These are phyloP conservation scores for Mylabris sibirica DNA, from an alignment of 2,888 invertebrate species.

Conservation along the genomic window DNA sequence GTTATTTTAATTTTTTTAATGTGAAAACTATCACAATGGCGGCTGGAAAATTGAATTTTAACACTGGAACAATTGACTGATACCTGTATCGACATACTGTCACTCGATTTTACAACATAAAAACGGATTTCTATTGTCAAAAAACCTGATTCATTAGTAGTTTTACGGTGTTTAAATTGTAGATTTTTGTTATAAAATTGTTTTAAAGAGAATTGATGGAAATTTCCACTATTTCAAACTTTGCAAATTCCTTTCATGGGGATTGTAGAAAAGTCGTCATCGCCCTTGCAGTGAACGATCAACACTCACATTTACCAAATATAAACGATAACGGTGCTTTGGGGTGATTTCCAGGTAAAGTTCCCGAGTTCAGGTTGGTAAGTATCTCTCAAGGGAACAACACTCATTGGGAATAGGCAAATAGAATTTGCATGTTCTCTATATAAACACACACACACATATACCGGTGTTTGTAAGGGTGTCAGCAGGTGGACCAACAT, in stretches of 20 bases:
- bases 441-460: background rate
- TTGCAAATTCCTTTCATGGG: background rate
- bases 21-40: background rate
- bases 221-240: background rate
- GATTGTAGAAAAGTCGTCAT: background rate
- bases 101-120: background rate
- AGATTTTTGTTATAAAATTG: background rate
- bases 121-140: background rate
- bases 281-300: background rate
- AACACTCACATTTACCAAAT: background rate
- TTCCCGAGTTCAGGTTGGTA: background rate
- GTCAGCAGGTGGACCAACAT: background rate
- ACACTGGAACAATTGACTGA: background rate
- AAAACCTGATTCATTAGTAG: background rate
- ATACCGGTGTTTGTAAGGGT: background rate
- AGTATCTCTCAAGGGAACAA: background rate
- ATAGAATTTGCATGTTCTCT: constrained; percentile 1
- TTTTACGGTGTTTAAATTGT: background rate
- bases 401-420: background rate
- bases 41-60: background rate
- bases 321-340: constrained; percentile 5
- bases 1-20: background rate
- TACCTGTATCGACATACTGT: background rate
- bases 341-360: constrained; percentile 5
- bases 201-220: background rate